Base-by-base conservation (phyloP, 2,888 invertebrate species). In the Atrina japonica region DNA sequence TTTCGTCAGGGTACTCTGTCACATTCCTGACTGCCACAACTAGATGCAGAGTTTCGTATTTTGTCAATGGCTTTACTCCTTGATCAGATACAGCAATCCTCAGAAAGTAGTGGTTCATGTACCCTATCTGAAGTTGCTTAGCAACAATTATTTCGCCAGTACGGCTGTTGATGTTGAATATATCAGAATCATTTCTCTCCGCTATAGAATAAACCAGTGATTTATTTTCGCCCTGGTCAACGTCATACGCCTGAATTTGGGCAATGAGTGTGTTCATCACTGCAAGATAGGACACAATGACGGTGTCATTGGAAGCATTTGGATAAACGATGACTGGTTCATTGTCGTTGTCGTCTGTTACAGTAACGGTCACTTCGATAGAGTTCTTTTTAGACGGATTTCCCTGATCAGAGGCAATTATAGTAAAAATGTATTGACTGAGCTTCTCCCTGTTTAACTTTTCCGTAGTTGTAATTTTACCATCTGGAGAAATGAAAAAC, bases 371-470 rank as follows among this genome's bases (percentile, higher is more conserved):
- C 11, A 82, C 78, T 21, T 76, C 70, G 14, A 79, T 78, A 3
- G 77, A 74, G 56, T 72, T 74, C 16, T 52, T 63, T 59, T 77
- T 58, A 5, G 82, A 64, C 0, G 86, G 86, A 7, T 72, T 70
- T 0, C 88, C 88, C 40, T 81, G 79, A 73, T 88, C 88, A 6
- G 73, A 79, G 14, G 85, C 88, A 2, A 82, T 68, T 7, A 88
- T 81, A 6, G 71, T 71, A 64, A 88, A 86, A 30, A 76, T 73
- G 67, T 83, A 85, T 5, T 74, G 71, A n/a, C 58, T 71, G 7
- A 77, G 63, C 16, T 53, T 47, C 66, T 88, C 88, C 35, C 83
- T 75, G 73, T 88, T 84, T 41, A 88, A 61, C 9, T 63, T 58
- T 6, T 70, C 72, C 29, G 78, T 82, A 6, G 86, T 78, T 21